Evolutionary conservation across 2,797 vertebrate species (phyloP), one percentile per base, ranked within the genome.

Genomic region (Tragopan temminckii): DNA sequence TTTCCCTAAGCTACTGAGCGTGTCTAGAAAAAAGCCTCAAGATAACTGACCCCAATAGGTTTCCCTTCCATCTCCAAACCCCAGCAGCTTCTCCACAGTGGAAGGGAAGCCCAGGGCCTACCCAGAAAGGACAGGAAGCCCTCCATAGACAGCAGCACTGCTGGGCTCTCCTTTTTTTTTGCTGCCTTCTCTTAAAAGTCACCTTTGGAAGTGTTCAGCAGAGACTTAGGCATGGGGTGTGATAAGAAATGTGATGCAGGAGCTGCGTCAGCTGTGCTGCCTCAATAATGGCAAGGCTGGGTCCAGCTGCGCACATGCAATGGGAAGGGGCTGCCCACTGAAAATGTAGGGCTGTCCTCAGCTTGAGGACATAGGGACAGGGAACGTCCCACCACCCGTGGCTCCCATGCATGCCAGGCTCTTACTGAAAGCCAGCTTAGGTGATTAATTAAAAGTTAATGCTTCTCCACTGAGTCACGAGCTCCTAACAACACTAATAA

Each of bases 371-470:
- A 3, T 20, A 31, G 53, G 55, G 55, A n/a, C n/a, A 29, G 61
- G 86, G 84, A 88, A 90, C 14, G 71, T 84, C 94, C 82, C 71
- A 55, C 78, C 1, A 1, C 88, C 53, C 1, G 0, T 23, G 87
- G 80, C 67, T 70, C 91, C 96, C 91, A 85, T 33, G 69, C 72
- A n/a, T 64, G 79, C 89, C 25, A 0, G 91, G 97, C 96, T 97
- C 96, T 96, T 64, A 95, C 93, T 82, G 88, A 97, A 95, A 97
- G 96, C 94, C 97, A 95, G 97, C 97, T 98, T 96, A 98, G 97
- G 97, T 97, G 97, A 97, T 98, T 98, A 98, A 98, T 96, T 92
- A 96, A 90, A 94, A 58, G 95, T 96, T 98, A 97, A 97, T 89
- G 78, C 97, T 88, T 93, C 94, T 95, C 90, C 79, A 46, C 4